Evolutionary conservation across 2,797 vertebrate species (phyloP).

Genomic region (Cryptoblepharus egeriae): DNA sequence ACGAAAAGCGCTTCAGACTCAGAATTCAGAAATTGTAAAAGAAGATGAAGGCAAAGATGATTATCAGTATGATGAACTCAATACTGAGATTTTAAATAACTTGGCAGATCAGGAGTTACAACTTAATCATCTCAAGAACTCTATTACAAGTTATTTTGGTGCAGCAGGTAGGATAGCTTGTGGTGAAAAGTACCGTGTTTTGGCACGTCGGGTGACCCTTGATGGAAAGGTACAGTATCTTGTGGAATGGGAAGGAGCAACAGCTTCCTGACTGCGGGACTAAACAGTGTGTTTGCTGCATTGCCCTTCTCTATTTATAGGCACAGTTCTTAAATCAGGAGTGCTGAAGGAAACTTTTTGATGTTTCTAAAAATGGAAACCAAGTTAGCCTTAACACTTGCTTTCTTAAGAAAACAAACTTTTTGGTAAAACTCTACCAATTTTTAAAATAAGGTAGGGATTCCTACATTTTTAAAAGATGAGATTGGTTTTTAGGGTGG

Average conservation of each 20-base stretch:
- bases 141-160: slow-evolving; percentile 97
- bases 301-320: slow-evolving; percentile 75
- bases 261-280: slow-evolving; percentile 90
- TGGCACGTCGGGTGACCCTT: slow-evolving; percentile 93
- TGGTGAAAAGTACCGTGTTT: slow-evolving; percentile 94
- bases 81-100: slow-evolving; percentile 92
- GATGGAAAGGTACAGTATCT: slow-evolving; percentile 99
- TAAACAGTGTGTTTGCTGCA: slow-evolving; percentile 79
- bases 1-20: slow-evolving; percentile 88
- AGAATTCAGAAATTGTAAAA: slow-evolving; percentile 88
- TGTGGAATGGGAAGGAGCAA: slow-evolving; percentile 98
- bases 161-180: slow-evolving; percentile 96
- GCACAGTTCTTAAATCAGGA: slow-evolving; percentile 71
- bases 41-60: slow-evolving; percentile 84
- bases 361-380: slow-evolving; percentile 73
- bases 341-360: slow-evolving; percentile 71
- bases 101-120: slow-evolving; percentile 91
- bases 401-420: slow-evolving; percentile 75
- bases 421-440: slow-evolving; percentile 78
- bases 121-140: slow-evolving; percentile 95
- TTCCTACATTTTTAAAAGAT: slow-evolving; percentile 79
- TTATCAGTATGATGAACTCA: slow-evolving; percentile 86
- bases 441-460: slow-evolving; percentile 79
- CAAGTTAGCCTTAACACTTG: slow-evolving; percentile 81
- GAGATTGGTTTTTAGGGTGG: slow-evolving; percentile 78